phyloP scores from a whole-genome alignment of 2,797 vertebrate species.

The Knipowitschia caucasica region DNA sequence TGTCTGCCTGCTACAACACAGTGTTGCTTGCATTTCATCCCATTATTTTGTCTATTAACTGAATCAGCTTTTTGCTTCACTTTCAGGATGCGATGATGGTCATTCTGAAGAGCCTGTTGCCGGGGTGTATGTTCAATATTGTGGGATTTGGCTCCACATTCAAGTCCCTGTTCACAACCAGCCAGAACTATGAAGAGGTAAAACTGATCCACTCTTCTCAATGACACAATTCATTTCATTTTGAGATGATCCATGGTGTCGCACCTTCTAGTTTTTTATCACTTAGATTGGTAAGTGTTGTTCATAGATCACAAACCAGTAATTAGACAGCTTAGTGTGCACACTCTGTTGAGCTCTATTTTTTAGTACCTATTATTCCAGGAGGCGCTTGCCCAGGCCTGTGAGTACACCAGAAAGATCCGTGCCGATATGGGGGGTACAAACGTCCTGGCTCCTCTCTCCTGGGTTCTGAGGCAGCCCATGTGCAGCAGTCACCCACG shows the following conservation, averaged over 20 bases:
- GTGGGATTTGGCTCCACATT: constrained; percentile 90
- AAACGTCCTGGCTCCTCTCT: constrained; percentile 85
- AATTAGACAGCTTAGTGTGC: too few relatives aligned
- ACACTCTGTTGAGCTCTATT: neutral
- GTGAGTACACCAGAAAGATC: constrained; percentile 82
- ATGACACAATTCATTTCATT: too few relatives aligned
- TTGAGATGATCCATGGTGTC: too few relatives aligned
- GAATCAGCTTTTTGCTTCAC: neutral
- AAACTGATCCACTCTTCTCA: neutral
- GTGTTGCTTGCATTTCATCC: too few relatives aligned
- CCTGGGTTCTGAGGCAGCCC: constrained; percentile 87
- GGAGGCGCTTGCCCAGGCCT: constrained; percentile 84
- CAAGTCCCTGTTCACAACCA: constrained; percentile 85
- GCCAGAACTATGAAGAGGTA: constrained; percentile 89
- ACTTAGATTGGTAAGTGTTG: too few relatives aligned
- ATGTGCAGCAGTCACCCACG: constrained; percentile 83
- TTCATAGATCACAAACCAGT: too few relatives aligned
- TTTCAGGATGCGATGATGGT: constrained; percentile 89
- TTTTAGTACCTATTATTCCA: constrained; percentile 39
- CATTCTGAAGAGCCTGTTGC: constrained; percentile 89
- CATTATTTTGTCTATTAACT: neutral
- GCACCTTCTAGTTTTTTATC: too few relatives aligned
- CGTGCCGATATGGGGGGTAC: constrained; percentile 87
- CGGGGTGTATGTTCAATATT: constrained; percentile 88
- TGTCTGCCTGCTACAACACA: neutral